Evolutionary conservation across 2,888 invertebrate species (phyloP), one percentile per base, ranked within the genome.

Genomic region (Ischnus inquisitorius): DNA sequence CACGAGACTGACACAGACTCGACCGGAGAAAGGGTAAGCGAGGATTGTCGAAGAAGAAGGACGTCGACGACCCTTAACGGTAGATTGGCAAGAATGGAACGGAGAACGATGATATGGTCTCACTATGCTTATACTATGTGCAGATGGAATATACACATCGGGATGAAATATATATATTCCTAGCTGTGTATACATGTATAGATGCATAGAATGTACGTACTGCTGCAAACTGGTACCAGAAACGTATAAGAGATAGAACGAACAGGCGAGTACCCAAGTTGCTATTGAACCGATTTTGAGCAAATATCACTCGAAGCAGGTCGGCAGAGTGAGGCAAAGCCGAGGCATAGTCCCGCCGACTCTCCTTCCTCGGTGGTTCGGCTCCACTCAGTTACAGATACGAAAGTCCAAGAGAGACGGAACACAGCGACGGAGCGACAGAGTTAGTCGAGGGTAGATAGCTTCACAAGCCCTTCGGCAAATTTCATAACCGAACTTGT

Each of bases 401-500:
- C 25, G 86, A 84, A 85, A 87, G 83, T 83, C 79, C 79, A 79
- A 76, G 80, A 51, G 79, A 86, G 86, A 87, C 85, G 88, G 77
- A 76, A 62, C 74, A 65, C 19, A 80, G n/a, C 51, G 80, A 76
- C 83, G 48, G 68, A 82, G 87, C 43, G 85, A 83, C 83, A 74
- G 76, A 86, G 87, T 87, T 88, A 88, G 88, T 84, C 87, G 89
- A 88, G 85, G 88, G 90, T 86, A 86, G 90, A 90, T 90, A 90
- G 85, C 86, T 87, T 60, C 93, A 90, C 93, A 93, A 93, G 93
- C 93, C 93, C 93, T 93, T 93, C 92, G 93, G 93, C 93, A 93
- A 93, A 93, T 93, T 93, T 93, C 93, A 93, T 93, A 93, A 93
- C 93, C 93, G 93, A 93, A 93, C 93, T 93, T 93, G 93, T 93